Evolutionary conservation across 2,888 invertebrate species (phyloP).

Genomic region (Cybosia mesomella): DNA sequence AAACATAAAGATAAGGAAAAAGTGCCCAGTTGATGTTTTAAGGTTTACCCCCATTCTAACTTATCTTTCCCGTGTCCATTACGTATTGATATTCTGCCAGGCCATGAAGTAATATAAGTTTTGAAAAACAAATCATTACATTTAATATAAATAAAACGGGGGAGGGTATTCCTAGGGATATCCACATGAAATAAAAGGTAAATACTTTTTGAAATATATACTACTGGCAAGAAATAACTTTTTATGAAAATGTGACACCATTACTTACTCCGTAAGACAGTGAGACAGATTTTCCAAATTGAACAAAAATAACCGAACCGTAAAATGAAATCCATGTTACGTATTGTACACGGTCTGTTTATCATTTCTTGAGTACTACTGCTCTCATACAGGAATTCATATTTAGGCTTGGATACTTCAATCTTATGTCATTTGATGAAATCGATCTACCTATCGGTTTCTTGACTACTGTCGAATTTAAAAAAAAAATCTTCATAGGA

Average conservation of each 20-base stretch:
- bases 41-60: too few species aligned
- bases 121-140: background rate
- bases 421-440: too few species aligned
- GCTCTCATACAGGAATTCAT: background rate
- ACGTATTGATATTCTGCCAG: too few species aligned
- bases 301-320: conserved; percentile 14
- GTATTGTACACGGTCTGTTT: conserved; percentile 13
- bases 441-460: too few species aligned
- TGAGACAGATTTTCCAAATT: conserved; percentile 13
- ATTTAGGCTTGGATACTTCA: background rate
- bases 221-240: background rate
- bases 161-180: too few species aligned
- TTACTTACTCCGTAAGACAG: conserved; percentile 12
- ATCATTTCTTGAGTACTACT: conserved; percentile 7
- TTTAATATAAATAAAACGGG: too few species aligned
- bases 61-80: too few species aligned
- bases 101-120: too few species aligned
- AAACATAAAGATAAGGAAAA: background rate
- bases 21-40: background rate
- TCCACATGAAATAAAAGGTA: too few species aligned
- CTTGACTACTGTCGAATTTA: too few species aligned
- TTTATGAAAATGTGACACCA: conserved; percentile 6
- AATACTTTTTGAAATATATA: background rate
- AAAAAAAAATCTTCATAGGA: too few species aligned
- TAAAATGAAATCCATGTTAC: conserved; percentile 18